Evolutionary conservation across 2,888 invertebrate species (phyloP).

Genomic region (Cantharis flavilabris): DNA sequence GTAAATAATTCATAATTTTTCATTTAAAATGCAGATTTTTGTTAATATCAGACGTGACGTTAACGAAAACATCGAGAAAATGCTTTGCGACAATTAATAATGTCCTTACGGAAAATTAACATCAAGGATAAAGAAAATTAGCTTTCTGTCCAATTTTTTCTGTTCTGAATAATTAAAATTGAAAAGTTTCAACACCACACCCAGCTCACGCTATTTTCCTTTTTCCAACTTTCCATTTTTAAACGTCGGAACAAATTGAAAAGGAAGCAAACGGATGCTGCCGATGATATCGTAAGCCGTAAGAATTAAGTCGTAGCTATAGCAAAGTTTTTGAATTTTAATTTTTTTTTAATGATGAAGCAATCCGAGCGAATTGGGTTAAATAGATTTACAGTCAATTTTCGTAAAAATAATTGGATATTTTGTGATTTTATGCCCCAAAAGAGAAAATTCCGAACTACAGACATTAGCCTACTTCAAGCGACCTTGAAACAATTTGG

Average conservation of each 20-base stretch:
- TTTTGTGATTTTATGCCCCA: background rate
- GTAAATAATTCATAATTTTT: background rate
- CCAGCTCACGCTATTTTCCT: background rate
- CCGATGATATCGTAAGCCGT: background rate
- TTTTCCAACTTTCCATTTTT: background rate
- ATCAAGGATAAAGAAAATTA: background rate
- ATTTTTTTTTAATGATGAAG: background rate
- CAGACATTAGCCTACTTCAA: background rate
- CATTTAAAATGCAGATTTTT: background rate
- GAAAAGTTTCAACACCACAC: background rate
- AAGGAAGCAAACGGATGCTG: background rate
- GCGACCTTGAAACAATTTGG: background rate
- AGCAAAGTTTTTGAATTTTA: no score
- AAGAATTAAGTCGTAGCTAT: background rate
- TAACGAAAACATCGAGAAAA: background rate
- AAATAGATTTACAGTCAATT: background rate
- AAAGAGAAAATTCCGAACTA: background rate
- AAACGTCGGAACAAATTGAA: background rate
- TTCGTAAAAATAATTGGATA: background rate
- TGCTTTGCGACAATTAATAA: background rate
- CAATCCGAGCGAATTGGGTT: background rate
- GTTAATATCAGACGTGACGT: background rate
- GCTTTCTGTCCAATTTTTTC: background rate
- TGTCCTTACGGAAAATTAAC: background rate
- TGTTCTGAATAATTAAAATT: background rate